A percentile compares a stretch with the other conserved stretches of the same genome.
phyloP scores from a whole-genome alignment of 2,113 vertebrate species.

The Pomatorhinus ruficollis region DNA sequence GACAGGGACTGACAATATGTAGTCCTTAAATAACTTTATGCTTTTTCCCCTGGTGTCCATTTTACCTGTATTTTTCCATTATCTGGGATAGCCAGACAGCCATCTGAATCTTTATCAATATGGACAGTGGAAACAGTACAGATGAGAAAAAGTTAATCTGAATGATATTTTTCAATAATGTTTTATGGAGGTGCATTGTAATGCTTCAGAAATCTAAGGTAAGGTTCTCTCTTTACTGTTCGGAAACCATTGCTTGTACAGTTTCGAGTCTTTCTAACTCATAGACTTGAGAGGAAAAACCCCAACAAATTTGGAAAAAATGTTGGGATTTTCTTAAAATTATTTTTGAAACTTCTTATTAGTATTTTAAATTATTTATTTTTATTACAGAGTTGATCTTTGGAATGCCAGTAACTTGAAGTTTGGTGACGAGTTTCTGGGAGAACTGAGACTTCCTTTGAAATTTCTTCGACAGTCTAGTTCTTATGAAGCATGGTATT shows the following conservation, averaged over 20 bases:
- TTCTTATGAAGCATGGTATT: slow-evolving; percentile 91
- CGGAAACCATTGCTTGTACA: background rate
- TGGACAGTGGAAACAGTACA: background rate
- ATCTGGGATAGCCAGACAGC: background rate
- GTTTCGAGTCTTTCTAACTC: background rate
- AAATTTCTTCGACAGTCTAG: slow-evolving; percentile 88
- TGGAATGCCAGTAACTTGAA: slow-evolving; percentile 98
- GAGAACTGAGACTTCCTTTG: slow-evolving; percentile 90
- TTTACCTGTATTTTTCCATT: background rate
- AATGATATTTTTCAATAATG: background rate
- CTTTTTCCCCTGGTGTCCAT: background rate
- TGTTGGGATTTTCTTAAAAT: background rate
- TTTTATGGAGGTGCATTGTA: background rate
- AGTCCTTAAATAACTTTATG: background rate
- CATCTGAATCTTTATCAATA: background rate
- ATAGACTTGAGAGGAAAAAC: background rate
- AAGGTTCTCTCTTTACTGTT: background rate
- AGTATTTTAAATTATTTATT: background rate
- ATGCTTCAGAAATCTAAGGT: background rate
- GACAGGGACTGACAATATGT: background rate
- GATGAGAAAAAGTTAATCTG: background rate
- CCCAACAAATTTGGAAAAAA: background rate
- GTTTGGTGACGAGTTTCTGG: slow-evolving; percentile 96
- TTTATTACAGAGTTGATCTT: slow-evolving; percentile 87
- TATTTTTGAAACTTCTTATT: background rate